These are phyloP conservation scores for Artibeus lituratus DNA, from an alignment of 2,797 vertebrate genomes.

Conservation along the genomic window DNA sequence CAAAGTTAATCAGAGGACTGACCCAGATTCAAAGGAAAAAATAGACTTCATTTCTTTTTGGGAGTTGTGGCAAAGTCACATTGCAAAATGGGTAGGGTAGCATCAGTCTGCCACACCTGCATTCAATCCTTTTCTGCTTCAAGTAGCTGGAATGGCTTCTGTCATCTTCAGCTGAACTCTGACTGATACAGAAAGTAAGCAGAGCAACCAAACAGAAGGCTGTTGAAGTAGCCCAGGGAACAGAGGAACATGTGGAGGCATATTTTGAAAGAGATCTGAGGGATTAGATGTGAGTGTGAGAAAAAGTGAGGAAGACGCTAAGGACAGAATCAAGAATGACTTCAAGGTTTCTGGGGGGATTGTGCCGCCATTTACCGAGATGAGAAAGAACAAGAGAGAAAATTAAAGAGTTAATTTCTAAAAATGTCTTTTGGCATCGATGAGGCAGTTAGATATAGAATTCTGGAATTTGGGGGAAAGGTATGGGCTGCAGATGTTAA, in stretches of 20 bases:
- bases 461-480: neutral
- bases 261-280: neutral
- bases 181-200: neutral
- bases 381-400: neutral
- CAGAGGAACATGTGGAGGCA: neutral
- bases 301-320: neutral
- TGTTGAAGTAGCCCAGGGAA: neutral
- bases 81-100: neutral
- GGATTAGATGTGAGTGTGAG: neutral
- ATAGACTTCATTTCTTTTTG: neutral
- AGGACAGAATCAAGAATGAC: neutral
- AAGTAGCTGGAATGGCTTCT: neutral
- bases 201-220: neutral
- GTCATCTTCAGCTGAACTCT: neutral
- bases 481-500: neutral
- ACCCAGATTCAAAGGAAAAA: neutral
- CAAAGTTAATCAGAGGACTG: neutral
- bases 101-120: neutral
- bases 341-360: neutral
- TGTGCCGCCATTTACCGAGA: neutral
- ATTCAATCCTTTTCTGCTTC: slow-evolving; percentile 4
- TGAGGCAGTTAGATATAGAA: neutral
- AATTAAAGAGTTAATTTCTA: neutral
- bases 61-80: neutral
- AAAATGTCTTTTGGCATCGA: neutral